Evolutionary conservation across 2,888 invertebrate genomes (phyloP), one percentile per base, ranked within the genome.

Genomic region (Nesidiocoris tenuis): DNA sequence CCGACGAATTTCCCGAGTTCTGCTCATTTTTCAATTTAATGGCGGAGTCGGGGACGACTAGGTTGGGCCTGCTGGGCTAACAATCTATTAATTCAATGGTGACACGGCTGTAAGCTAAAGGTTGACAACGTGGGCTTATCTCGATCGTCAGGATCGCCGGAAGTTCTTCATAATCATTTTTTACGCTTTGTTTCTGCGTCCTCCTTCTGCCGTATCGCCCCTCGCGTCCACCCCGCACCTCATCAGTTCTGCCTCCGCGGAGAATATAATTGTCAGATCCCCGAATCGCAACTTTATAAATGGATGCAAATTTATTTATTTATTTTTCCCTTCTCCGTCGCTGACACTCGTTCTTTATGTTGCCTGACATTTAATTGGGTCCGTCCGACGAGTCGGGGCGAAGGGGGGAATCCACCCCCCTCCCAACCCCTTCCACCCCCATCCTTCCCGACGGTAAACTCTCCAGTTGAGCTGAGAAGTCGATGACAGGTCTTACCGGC

Each of bases 161-260:
- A 70, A 70, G 70, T 70, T 54, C n/a, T 70, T 70, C 61, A 70
- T 59, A 70, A 70, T 70, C 1, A 59, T 70, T 70, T 59, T 70
- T 70, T 70, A 70, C 61, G 24, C 70, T 57, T 70, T 70, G 70
- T 70, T 70, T 70, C 39, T 3, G 3, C 39, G 39, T 39, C 39
- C 39, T 39, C 3, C 39, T 7, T 7, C 39, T 39, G 39, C 39
- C 12, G 39, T 39, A 39, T 39, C 39, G 39, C 39, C 39, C n/a
- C 12, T 39, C 39, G 12, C 39, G 5, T 39, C 39, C 39, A 39
- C 39, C 39, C 12, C 12, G 39, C 39, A 12, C 12, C 39, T 39
- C 39, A 12, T 39, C 39, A 39, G 5, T 39, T 39, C 12, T 39
- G 12, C 5, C 12, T 39, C 3, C 12, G 5, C 12, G 12, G 12